These are phyloP conservation scores for Eustalomyia histrio DNA, from an alignment of 2,888 invertebrate species.

Conservation along the genomic window DNA sequence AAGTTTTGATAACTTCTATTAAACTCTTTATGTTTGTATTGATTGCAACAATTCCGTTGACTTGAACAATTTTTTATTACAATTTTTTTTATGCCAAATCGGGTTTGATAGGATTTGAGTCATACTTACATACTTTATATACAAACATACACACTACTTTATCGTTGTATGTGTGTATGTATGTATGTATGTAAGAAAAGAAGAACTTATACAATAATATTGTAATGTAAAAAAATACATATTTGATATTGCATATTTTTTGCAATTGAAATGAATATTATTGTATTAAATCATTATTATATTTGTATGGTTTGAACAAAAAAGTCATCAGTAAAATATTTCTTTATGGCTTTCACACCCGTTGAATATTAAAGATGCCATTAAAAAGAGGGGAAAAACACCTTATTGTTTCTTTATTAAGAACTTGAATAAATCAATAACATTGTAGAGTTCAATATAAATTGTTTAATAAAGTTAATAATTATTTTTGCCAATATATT, in stretches of 20 bases:
- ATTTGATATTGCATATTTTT: constrained; percentile 34
- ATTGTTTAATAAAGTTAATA: neutral
- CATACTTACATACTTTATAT: neutral
- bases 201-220: constrained; percentile 4
- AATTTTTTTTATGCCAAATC: constrained; percentile 3
- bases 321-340: constrained; percentile 56
- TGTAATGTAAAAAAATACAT: constrained; percentile 1
- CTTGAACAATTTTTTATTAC: constrained; percentile 4
- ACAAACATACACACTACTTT: neutral
- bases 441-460: neutral
- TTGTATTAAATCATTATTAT: constrained; percentile 52
- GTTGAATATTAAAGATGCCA: constrained; percentile 51
- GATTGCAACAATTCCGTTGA: constrained; percentile 32
- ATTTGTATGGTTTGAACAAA: constrained; percentile 32
- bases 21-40: constrained; percentile 1
- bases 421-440: neutral
- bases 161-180: neutral
- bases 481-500: neutral
- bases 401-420: neutral
- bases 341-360: constrained; percentile 56
- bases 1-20: neutral
- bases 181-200: neutral
- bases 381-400: constrained; percentile 11
- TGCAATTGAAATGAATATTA: constrained; percentile 33
- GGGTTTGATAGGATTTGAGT: constrained; percentile 29